Evolutionary conservation across 2,888 invertebrate genomes (phyloP), one percentile per base, ranked within the genome.

Genomic region (Diploptera punctata): DNA sequence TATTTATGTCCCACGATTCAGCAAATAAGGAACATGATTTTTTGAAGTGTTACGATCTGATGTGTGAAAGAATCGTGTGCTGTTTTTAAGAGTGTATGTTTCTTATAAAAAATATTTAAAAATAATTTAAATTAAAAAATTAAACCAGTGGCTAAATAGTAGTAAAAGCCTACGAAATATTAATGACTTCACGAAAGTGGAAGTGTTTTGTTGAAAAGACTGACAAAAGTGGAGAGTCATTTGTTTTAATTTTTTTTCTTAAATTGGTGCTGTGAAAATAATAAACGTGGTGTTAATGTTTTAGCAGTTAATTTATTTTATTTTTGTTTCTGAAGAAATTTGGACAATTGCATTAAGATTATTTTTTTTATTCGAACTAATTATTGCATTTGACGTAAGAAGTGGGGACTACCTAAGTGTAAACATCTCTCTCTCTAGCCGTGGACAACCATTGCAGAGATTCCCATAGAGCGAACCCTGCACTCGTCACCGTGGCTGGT

Each of bases 401-500:
- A n/a, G n/a, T n/a, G n/a, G n/a, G n/a, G n/a, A n/a, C n/a, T n/a
- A n/a, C n/a, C n/a, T n/a, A n/a, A n/a, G n/a, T n/a, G n/a, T n/a
- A n/a, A 33, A 33, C 33, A 33, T 7, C 33, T 29, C n/a, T 13
- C 57, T 57, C 31, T 57, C 57, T 13, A 13, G 19, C 57, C 21
- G 29, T 57, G 57, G 57, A 57, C 26, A n/a, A 13, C 57, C 57
- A 16, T 24, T 44, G 29, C 65, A 43, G 38, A 65, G 31, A 60
- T 60, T 60, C 60, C 19, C 31, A 18, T n/a, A n/a, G 18, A 18
- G 65, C 65, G 65, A 24, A 65, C 24, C 44, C 47, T 44, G 44
- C 65, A 47, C 5, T 24, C 65, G 13, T 65, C 65, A 65, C 65
- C 65, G 65, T 65, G 65, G 65, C 65, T 65, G 65, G 65, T 65